phyloP scores from a whole-genome alignment of 2,113 vertebrate genomes.

The Phoenicopterus ruber region DNA sequence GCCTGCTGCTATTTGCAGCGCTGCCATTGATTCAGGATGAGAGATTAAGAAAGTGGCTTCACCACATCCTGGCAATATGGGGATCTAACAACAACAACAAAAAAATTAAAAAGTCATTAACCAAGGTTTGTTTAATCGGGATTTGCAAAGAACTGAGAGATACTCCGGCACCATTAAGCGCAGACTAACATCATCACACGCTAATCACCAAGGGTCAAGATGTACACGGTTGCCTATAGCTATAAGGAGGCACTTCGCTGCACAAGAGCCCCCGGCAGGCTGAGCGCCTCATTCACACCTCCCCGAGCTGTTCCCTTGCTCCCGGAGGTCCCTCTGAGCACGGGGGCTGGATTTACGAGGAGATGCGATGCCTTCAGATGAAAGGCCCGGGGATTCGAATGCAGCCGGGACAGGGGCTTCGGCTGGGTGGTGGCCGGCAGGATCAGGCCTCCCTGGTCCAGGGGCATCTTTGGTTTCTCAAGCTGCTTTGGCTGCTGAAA shows the following conservation, averaged over 20 bases:
- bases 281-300: not conserved
- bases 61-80: not conserved
- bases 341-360: not conserved
- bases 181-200: not conserved
- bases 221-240: not conserved
- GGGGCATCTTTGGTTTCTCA: not conserved
- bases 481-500: not conserved
- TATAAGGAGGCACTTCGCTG: not conserved
- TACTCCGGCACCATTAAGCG: not conserved
- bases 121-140: not conserved
- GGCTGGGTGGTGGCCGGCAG: accelerated
- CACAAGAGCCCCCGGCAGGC: not conserved
- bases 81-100: not conserved
- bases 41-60: not conserved
- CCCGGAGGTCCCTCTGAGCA: not conserved
- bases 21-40: not conserved
- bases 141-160: not conserved
- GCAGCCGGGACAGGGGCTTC: not conserved
- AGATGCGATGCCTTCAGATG: not conserved
- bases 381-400: accelerated
- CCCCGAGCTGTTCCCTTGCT: not conserved
- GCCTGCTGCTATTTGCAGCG: not conserved
- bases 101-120: not conserved
- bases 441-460: accelerated
- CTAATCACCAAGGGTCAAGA: not conserved